phyloP scores from a whole-genome alignment of 2,888 invertebrate species.

The Salpingus planirostris region DNA sequence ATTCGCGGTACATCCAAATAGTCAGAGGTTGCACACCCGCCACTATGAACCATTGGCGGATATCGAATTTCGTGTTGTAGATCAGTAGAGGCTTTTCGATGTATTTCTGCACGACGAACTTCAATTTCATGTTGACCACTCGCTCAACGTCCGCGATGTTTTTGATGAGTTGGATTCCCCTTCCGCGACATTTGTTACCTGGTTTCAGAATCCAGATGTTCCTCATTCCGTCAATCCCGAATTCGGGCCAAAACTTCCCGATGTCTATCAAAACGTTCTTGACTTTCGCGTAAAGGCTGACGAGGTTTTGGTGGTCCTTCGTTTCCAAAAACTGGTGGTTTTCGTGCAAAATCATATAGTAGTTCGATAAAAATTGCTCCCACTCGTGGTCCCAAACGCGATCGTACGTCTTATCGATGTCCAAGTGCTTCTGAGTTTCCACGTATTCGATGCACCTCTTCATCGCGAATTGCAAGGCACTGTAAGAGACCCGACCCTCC shows the following conservation, averaged over 20 bases:
- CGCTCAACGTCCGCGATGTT: constrained; percentile 77
- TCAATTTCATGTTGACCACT: constrained; percentile 57
- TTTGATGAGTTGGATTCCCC: constrained; percentile 82
- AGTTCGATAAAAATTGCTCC: constrained; percentile 73
- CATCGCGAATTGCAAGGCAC: constrained; percentile 73
- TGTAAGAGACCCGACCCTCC: constrained; percentile 63
- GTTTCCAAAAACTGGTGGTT: constrained; percentile 36
- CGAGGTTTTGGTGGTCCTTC: constrained; percentile 17
- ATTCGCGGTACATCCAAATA: constrained; percentile 90
- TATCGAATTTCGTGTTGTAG: constrained; percentile 89
- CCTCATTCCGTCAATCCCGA: constrained; percentile 72
- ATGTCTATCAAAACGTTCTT: constrained; percentile 58
- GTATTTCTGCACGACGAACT: constrained; percentile 92
- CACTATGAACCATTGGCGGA: constrained; percentile 90
- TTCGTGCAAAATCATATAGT: constrained; percentile 58
- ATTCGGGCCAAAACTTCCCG: constrained; percentile 69
- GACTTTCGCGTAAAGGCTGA: constrained; percentile 39
- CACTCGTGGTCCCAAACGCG: constrained; percentile 76
- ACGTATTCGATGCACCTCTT: constrained; percentile 70
- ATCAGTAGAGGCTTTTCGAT: constrained; percentile 85
- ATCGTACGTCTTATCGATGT: constrained; percentile 53
- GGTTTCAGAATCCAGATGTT: constrained; percentile 96
- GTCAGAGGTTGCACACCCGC: constrained; percentile 85
- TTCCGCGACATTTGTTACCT: constrained; percentile 85
- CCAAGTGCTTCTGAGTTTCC: constrained; percentile 65